phyloP scores from a whole-genome alignment of 2,888 invertebrate species.

The Biston betularia region DNA sequence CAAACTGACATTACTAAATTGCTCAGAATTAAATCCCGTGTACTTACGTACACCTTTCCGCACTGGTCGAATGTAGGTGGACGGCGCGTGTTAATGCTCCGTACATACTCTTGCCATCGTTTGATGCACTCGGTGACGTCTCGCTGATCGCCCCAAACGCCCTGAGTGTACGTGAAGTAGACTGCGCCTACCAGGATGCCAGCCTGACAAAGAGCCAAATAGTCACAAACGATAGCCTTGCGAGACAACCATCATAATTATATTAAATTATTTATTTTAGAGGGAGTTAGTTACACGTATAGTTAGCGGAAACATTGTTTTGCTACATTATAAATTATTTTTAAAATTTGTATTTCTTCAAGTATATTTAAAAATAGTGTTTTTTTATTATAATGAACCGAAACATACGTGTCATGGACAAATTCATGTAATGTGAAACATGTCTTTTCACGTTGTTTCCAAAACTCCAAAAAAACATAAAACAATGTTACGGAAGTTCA shows the following conservation, averaged over 20 bases:
- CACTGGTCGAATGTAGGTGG: conserved; percentile 75
- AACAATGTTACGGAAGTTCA: too few species aligned
- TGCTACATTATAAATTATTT: too few species aligned
- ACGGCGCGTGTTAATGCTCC: conserved; percentile 74
- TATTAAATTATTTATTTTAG: too few species aligned
- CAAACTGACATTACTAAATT: neutral
- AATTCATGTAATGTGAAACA: too few species aligned
- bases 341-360: too few species aligned
- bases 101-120: conserved; percentile 77
- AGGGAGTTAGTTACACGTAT: too few species aligned
- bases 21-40: neutral
- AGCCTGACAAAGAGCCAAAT: conserved; percentile 62
- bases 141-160: conserved; percentile 80
- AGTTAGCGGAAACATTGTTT: too few species aligned
- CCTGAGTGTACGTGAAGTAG: conserved; percentile 80
- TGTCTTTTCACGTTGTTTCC: too few species aligned
- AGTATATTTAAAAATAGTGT: too few species aligned
- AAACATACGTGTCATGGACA: too few species aligned
- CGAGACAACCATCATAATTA: neutral
- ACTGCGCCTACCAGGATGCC: conserved; percentile 75
- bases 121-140: conserved; percentile 75
- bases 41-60: conserved; percentile 76
- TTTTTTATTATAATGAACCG: too few species aligned
- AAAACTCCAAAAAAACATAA: too few species aligned
- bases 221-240: conserved; percentile 19